phyloP scores from a whole-genome alignment of 53 echinoderm and acorn worm genomes.

The Astropecten irregularis region DNA sequence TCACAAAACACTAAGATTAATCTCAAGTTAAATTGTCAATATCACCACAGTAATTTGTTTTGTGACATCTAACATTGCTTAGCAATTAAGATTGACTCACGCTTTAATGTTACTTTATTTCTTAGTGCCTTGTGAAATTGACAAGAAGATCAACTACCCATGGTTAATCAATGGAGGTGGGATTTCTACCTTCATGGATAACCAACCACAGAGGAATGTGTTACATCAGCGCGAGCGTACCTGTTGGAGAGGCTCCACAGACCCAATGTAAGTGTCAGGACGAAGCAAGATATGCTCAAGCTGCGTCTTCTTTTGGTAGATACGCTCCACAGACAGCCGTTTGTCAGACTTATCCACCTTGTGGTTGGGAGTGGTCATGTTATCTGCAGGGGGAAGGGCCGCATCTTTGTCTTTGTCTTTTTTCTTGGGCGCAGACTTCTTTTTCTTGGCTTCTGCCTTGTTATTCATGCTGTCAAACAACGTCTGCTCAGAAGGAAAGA shows the following conservation, averaged over 20 bases:
- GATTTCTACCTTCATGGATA: too few species aligned
- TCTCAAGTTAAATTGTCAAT: too few species aligned
- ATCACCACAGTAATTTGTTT: too few species aligned
- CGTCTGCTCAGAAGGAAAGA: constrained; percentile 33
- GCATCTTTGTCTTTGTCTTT: constrained; percentile 19
- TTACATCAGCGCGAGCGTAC: constrained; percentile 35
- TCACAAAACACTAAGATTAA: too few species aligned
- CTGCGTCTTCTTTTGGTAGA: constrained; percentile 98
- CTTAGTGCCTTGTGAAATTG: too few species aligned
- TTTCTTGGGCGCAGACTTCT: constrained; percentile 2
- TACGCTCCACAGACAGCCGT: constrained; percentile 89
- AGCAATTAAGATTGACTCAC: too few species aligned
- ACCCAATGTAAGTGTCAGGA: constrained; percentile 96
- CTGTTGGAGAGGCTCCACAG: constrained; percentile 83
- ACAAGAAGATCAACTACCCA: too few species aligned
- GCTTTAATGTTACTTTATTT: too few species aligned
- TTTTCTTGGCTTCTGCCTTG: constrained; percentile 36
- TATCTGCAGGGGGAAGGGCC: constrained; percentile 4
- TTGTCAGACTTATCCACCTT: constrained; percentile 69
- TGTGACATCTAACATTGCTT: too few species aligned
- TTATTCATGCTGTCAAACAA: constrained; percentile 62
- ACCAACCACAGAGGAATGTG: too few species aligned
- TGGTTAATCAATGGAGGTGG: too few species aligned
- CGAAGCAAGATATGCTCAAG: constrained; percentile 94
- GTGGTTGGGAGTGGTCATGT: constrained; percentile 17